Percentiles rank a stretch among this genome's conserved stretches.
phyloP scores from a whole-genome alignment of 2,113 vertebrate species.

The Aplodontia rufa region DNA sequence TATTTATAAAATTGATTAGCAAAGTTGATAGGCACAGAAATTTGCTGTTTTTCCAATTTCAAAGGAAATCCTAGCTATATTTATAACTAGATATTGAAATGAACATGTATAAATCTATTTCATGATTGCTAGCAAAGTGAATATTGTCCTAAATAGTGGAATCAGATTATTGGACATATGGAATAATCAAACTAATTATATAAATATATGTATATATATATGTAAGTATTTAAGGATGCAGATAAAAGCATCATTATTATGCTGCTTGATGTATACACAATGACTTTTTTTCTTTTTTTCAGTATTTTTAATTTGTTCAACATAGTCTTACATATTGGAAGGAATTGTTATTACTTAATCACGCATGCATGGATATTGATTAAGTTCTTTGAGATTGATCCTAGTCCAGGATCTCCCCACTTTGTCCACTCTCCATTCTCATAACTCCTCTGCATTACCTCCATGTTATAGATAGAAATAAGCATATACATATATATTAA shows the following conservation, averaged over 20 bases:
- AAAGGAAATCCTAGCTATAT: constrained; percentile 68
- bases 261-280: constrained; percentile 49
- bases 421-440: too few relatives aligned
- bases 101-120: constrained; percentile 69
- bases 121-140: constrained; percentile 57
- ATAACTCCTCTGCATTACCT: too few relatives aligned
- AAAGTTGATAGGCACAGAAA: neutral
- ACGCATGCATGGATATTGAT: too few relatives aligned
- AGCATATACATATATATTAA: too few relatives aligned
- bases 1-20: constrained; percentile 60
- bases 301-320: too few relatives aligned
- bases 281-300: constrained; percentile 56
- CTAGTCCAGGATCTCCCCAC: too few relatives aligned
- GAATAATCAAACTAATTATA: constrained; percentile 68
- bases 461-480: too few relatives aligned
- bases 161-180: constrained; percentile 62
- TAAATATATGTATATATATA: too few relatives aligned
- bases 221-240: constrained; percentile 71
- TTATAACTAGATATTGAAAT: constrained; percentile 73
- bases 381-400: too few relatives aligned
- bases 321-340: too few relatives aligned
- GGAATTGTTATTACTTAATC: too few relatives aligned
- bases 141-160: constrained; percentile 62
- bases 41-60: constrained; percentile 74
- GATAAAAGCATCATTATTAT: constrained; percentile 50